These are phyloP conservation scores for Scolopax bukidnonensis DNA, from an alignment of 2,797 vertebrate genomes.

Conservation along the genomic window DNA sequence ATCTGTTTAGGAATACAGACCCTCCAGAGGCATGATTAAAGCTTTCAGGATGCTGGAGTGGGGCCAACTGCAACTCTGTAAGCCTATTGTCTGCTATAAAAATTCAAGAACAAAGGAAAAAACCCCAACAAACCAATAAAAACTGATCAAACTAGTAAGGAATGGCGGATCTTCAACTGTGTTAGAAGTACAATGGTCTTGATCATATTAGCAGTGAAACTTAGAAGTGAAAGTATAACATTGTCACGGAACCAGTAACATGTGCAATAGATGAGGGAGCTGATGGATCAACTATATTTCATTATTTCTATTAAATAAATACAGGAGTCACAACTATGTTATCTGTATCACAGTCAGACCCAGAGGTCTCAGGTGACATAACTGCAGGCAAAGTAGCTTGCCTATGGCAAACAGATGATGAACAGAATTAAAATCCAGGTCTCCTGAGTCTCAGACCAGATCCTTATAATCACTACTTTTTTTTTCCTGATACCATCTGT, in stretches of 20 bases:
- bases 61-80: not conserved
- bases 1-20: not conserved
- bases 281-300: not conserved
- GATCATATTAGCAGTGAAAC: not conserved
- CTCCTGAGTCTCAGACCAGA: not conserved
- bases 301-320: not conserved
- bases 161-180: not conserved
- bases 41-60: not conserved
- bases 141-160: not conserved
- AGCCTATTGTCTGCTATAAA: not conserved
- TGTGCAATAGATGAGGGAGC: not conserved
- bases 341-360: not conserved
- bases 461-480: not conserved
- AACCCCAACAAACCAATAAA: not conserved
- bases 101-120: not conserved
- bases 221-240: not conserved
- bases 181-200: not conserved
- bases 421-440: not conserved
- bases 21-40: not conserved
- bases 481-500: not conserved
- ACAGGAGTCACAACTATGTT: not conserved
- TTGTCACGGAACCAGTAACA: not conserved
- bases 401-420: slow-evolving; percentile 5
- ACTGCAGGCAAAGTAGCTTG: not conserved
- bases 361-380: not conserved